Percentiles rank a stretch among this genome's conserved stretches.
Evolutionary conservation across 2,888 invertebrate species (phyloP).

Genomic region (Copidosoma aretas): DNA sequence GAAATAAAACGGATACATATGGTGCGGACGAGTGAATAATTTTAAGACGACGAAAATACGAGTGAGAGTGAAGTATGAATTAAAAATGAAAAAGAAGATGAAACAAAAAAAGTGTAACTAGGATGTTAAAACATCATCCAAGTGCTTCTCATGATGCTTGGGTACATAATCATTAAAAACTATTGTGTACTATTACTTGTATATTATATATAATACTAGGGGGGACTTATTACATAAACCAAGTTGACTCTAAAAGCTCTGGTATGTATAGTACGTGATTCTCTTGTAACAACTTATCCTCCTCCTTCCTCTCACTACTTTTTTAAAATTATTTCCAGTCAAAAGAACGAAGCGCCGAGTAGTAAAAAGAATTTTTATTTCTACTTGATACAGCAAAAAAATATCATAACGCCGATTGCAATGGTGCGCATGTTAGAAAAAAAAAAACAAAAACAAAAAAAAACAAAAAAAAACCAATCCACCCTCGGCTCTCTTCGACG

Average conservation of each 20-base stretch:
- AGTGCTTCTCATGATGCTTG: conserved; percentile 44
- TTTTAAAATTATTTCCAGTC: not conserved
- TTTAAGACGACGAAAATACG: conserved; percentile 2
- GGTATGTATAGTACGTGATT: conserved; percentile 14
- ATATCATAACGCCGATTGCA: not conserved
- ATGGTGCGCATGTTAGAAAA: too few species aligned
- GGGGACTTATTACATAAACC: conserved; percentile 44
- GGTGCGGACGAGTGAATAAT: too few species aligned
- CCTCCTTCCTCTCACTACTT: conserved; percentile 6
- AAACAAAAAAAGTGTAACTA: conserved; percentile 28
- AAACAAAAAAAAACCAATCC: conserved; percentile 13
- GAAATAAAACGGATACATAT: not conserved
- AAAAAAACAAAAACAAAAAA: too few species aligned
- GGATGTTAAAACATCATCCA: conserved; percentile 40
- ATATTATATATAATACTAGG: conserved; percentile 43
- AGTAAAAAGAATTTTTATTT: conserved; percentile 10
- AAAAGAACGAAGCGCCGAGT: conserved; percentile 2
- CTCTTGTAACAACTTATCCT: conserved; percentile 20
- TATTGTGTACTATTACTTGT: conserved; percentile 43
- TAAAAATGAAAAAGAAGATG: conserved; percentile 14
- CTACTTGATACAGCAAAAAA: conserved; percentile 13
- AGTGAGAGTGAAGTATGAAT: conserved; percentile 1
- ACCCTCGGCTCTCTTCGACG: conserved; percentile 3
- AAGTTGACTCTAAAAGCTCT: conserved; percentile 42
- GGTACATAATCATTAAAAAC: conserved; percentile 44